Evolutionary conservation across 1,140 invertebrate species (phyloP).

Genomic region (Trichonephila clavata): DNA sequence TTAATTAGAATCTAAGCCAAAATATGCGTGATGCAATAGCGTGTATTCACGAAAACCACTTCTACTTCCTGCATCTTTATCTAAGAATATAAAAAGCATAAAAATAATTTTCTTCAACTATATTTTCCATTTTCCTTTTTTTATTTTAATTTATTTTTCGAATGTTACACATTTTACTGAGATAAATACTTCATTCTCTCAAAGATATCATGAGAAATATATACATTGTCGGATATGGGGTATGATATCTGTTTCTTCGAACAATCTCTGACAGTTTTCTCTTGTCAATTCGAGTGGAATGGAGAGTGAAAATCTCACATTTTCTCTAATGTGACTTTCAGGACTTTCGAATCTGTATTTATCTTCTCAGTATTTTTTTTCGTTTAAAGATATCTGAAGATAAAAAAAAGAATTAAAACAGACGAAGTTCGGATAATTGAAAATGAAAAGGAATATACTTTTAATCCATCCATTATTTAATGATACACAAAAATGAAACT

Average conservation of each 20-base stretch:
- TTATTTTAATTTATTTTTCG: too few relatives aligned
- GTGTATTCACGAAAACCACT: too few relatives aligned
- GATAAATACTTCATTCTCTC: background rate
- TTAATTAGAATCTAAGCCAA: too few relatives aligned
- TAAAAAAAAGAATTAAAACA: too few relatives aligned
- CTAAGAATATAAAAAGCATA: background rate
- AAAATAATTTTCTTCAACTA: fast-evolving
- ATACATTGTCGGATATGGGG: background rate
- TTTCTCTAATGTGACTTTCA: background rate
- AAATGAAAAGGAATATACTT: too few relatives aligned
- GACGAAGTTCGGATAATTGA: too few relatives aligned
- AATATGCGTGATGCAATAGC: too few relatives aligned
- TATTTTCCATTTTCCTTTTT: background rate
- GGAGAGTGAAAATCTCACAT: background rate
- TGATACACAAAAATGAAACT: too few relatives aligned
- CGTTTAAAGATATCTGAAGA: too few relatives aligned
- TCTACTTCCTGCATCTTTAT: too few relatives aligned
- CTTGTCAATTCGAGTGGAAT: background rate
- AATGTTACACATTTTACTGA: background rate
- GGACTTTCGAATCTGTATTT: background rate
- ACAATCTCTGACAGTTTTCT: background rate
- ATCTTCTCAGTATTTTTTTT: background rate
- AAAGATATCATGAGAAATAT: background rate
- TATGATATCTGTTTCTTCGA: background rate
- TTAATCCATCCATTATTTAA: too few relatives aligned